Conservation (phyloP, 2,797 vertebrate species). For the Lates japonicus region DNA sequence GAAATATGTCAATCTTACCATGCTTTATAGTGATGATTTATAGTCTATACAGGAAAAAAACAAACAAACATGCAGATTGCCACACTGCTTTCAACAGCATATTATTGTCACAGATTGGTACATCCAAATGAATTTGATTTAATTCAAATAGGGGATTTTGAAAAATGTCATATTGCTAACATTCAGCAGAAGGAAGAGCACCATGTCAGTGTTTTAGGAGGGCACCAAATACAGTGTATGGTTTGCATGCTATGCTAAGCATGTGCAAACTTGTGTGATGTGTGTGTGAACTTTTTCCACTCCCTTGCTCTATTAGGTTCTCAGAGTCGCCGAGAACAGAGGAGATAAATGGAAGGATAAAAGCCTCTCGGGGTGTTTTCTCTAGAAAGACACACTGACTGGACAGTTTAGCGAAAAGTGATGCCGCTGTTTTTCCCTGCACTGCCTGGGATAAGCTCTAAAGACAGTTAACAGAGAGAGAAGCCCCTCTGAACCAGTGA, state of each 20-base stretch:
- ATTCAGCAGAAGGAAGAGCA: conserved; percentile 61
- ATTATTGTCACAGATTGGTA: conserved; percentile 11
- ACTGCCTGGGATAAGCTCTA: conserved; percentile 29
- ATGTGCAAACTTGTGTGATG: conserved; percentile 1
- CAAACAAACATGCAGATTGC: conserved; percentile 56
- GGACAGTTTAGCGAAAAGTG: conserved; percentile 17
- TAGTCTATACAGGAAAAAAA: conserved; percentile 55
- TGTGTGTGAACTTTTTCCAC: background rate
- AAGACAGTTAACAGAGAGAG: background rate
- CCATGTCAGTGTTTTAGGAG: conserved; percentile 44
- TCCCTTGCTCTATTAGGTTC: conserved; percentile 1
- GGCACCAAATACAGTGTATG: conserved; percentile 36
- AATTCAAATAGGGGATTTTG: background rate
- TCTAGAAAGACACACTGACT: conserved; percentile 9
- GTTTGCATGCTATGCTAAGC: conserved; percentile 31
- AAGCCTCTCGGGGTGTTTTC: conserved; percentile 22
- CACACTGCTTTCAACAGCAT: conserved; percentile 18
- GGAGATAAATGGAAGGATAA: conserved; percentile 14
- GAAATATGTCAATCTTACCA: conserved; percentile 56
- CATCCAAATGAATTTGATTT: conserved; percentile 6
- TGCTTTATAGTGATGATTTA: conserved; percentile 61
- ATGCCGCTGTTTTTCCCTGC: conserved; percentile 28
- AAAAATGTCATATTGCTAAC: conserved; percentile 45
- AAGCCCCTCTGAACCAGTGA: conserved; percentile 35
- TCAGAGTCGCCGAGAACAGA: conserved; percentile 30